Conservation (phyloP, 1,140 invertebrate genomes). For the Steinernema feltiae region DNA sequence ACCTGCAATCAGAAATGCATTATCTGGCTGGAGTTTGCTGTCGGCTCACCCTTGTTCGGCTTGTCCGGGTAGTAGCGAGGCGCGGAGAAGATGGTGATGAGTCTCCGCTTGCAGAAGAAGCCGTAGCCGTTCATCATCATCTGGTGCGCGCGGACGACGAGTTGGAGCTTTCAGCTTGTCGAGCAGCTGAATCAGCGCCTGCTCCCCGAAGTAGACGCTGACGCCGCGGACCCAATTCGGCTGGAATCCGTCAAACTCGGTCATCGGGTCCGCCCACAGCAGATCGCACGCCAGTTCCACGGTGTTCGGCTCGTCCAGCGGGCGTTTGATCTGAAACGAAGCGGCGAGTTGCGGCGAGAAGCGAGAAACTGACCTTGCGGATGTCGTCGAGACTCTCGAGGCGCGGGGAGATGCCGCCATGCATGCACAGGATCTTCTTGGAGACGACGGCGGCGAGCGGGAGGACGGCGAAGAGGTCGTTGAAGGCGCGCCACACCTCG, state of each 20-base stretch:
- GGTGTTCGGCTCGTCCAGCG: not conserved
- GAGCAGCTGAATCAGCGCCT: not conserved
- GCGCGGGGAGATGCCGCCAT: conserved; percentile 74
- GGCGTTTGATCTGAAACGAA: not conserved
- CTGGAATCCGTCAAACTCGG: conserved; percentile 10
- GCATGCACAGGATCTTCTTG: conserved; percentile 77
- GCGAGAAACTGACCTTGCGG: not conserved
- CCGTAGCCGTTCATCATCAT: conserved; percentile 19
- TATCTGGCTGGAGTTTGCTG: not conserved
- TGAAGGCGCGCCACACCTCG: conserved; percentile 14
- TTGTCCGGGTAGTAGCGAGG: conserved; percentile 17
- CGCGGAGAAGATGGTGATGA: conserved; percentile 22
- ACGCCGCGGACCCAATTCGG: conserved; percentile 20
- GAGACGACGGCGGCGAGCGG: conserved; percentile 72
- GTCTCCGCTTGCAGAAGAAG: conserved; percentile 21
- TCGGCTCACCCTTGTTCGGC: not conserved
- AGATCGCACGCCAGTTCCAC: not conserved
- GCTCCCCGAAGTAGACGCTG: conserved; percentile 13
- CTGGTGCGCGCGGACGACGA: conserved; percentile 33
- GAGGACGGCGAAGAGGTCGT: conserved; percentile 40
- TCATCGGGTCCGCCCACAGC: conserved; percentile 22
- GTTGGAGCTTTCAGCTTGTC: conserved; percentile 15
- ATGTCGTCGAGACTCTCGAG: conserved; percentile 55
- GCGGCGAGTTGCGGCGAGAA: too few species aligned
- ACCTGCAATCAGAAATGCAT: not conserved